Percentiles rank a stretch among this genome's conserved stretches.
These are phyloP conservation scores for Callipepla californica DNA, from an alignment of 2,113 vertebrate species.

Conservation along the genomic window DNA sequence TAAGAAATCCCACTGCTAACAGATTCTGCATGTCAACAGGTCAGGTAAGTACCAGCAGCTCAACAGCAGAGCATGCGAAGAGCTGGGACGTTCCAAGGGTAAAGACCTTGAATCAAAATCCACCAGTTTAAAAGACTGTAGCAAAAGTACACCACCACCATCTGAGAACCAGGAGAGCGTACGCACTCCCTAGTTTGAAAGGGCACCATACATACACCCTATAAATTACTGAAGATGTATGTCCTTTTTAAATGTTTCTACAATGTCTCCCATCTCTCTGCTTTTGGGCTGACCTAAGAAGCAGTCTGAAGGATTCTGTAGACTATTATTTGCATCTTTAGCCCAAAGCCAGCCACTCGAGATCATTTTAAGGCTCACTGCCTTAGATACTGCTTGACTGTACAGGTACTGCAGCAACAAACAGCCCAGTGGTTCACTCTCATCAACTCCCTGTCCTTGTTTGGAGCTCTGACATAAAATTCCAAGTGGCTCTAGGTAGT, in stretches of 20 bases:
- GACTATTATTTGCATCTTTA: neutral
- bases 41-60: neutral
- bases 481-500: rapidly evolving
- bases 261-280: neutral
- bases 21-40: neutral
- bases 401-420: neutral
- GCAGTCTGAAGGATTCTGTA: neutral
- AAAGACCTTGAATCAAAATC: slow-evolving; percentile 10
- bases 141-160: neutral
- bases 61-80: neutral
- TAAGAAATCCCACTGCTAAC: neutral
- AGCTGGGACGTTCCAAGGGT: neutral
- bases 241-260: neutral
- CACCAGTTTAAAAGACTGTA: neutral
- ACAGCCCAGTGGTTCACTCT: neutral
- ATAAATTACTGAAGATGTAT: neutral
- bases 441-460: neutral
- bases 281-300: neutral
- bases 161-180: rapidly evolving
- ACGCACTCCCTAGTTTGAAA: neutral
- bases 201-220: neutral
- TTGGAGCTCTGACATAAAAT: neutral
- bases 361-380: neutral
- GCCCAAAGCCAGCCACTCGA: neutral
- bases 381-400: neutral